A percentile compares a stretch with the other conserved stretches of the same genome.
Conservation (phyloP, 2,113 vertebrate species). For the Heterochromis multidens region DNA sequence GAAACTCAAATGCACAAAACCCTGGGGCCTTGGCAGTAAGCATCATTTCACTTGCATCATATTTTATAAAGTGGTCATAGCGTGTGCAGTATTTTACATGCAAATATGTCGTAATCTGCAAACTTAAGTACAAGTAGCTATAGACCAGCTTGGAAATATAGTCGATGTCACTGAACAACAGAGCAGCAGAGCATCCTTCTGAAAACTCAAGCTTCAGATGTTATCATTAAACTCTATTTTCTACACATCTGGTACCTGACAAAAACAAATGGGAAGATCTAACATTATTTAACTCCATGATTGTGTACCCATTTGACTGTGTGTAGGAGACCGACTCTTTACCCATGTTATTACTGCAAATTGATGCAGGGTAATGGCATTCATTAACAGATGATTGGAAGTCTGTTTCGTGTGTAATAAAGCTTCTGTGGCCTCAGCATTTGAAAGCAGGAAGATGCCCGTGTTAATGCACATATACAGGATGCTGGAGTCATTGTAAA, state of each 20-base stretch:
- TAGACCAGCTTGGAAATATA: not conserved
- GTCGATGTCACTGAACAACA: not conserved
- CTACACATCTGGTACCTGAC: not conserved
- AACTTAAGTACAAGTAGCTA: not conserved
- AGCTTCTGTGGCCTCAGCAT: not conserved
- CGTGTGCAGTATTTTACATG: not conserved
- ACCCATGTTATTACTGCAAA: not conserved
- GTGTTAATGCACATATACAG: constrained; percentile 38
- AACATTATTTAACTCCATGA: not conserved
- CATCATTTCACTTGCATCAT: not conserved
- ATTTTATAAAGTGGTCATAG: not conserved
- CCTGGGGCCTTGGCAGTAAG: not conserved
- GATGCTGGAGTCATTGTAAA: constrained; percentile 20
- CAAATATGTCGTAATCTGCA: not conserved
- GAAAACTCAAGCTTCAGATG: not conserved
- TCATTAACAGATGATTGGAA: constrained; percentile 9
- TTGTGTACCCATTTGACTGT: not conserved
- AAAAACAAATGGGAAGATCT: not conserved
- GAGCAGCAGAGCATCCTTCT: not conserved
- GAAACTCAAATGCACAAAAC: not conserved
- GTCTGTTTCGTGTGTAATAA: not conserved
- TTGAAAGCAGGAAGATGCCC: not conserved
- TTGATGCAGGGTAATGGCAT: constrained; percentile 18
- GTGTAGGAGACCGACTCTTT: not conserved
- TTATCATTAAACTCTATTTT: not conserved